Conservation (phyloP, 1,140 invertebrate genomes). For the Bathynomus jamesi region DNA sequence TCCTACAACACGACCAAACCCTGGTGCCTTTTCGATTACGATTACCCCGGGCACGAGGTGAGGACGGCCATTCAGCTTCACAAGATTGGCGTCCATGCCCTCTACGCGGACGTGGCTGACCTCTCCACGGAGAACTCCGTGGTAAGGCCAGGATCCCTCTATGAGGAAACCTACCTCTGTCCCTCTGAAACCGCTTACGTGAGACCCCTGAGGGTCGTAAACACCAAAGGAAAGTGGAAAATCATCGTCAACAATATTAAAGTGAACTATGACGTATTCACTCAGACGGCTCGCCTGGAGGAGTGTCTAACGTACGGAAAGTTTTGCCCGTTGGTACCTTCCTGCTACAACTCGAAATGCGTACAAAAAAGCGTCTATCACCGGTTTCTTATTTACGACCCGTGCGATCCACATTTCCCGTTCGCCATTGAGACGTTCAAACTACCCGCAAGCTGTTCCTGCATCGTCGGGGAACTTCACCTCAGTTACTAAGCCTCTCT, state of each 20-base stretch:
- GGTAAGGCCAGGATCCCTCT: conserved; percentile 25
- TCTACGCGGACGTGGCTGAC: conserved; percentile 38
- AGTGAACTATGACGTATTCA: conserved; percentile 36
- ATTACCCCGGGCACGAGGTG: conserved; percentile 33
- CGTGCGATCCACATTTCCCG: conserved; percentile 38
- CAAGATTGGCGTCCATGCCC: conserved; percentile 27
- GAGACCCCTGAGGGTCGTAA: conserved; percentile 38
- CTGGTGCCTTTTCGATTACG: conserved; percentile 27
- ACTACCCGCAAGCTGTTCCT: conserved; percentile 38
- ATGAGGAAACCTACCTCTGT: conserved; percentile 39
- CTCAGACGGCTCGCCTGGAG: conserved; percentile 39
- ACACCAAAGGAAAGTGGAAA: conserved; percentile 39
- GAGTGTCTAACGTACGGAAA: conserved; percentile 33
- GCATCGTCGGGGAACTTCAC: conserved; percentile 29
- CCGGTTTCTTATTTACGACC: conserved; percentile 39
- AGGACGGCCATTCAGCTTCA: conserved; percentile 26
- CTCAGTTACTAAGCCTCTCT: conserved; percentile 20
- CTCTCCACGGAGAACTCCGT: conserved; percentile 38
- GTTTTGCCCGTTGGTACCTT: conserved; percentile 38
- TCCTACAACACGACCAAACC: conserved; percentile 24
- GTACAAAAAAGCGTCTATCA: conserved; percentile 39
- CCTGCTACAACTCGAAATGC: conserved; percentile 38
- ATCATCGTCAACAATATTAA: conserved; percentile 40
- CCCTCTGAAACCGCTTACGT: conserved; percentile 32
- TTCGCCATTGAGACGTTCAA: conserved; percentile 39